These are phyloP conservation scores for Ptychoptera contaminata DNA, from an alignment of 2,888 invertebrate genomes.

Conservation along the genomic window DNA sequence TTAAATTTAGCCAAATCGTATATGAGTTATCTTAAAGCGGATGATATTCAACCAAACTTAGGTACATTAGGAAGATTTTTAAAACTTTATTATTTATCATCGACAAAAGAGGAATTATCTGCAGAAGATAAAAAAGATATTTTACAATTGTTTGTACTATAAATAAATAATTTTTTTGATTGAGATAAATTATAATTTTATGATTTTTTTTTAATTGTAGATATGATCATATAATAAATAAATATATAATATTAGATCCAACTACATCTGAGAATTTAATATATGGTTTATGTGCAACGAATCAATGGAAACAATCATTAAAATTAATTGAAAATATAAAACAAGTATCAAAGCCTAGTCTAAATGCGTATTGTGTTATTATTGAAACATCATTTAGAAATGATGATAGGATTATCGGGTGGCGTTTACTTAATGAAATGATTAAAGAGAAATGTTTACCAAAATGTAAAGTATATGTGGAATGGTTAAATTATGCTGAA, in stretches of 20 bases:
- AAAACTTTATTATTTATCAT: background rate
- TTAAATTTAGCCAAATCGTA: conserved; percentile 1
- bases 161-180: conserved; percentile 10
- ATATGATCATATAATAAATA: conserved; percentile 30
- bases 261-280: conserved; percentile 43
- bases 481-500: conserved; percentile 36
- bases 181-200: conserved; percentile 2
- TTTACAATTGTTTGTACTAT: conserved; percentile 29
- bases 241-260: conserved; percentile 42
- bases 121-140: conserved; percentile 38
- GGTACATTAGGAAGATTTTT: background rate
- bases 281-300: conserved; percentile 43
- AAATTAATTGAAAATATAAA: conserved; percentile 43
- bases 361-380: conserved; percentile 35
- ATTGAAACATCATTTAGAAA: conserved; percentile 39
- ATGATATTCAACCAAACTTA: background rate
- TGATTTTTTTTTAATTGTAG: conserved; percentile 1
- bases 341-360: conserved; percentile 32
- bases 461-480: conserved; percentile 32
- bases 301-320: conserved; percentile 45
- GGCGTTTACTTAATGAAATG: conserved; percentile 42
- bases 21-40: background rate
- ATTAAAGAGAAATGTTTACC: conserved; percentile 31
- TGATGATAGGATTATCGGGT: conserved; percentile 34
- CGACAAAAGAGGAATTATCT: conserved; percentile 10